Base-by-base conservation (phyloP, 2,797 vertebrate genomes). In the Pteropus rufus region DNA sequence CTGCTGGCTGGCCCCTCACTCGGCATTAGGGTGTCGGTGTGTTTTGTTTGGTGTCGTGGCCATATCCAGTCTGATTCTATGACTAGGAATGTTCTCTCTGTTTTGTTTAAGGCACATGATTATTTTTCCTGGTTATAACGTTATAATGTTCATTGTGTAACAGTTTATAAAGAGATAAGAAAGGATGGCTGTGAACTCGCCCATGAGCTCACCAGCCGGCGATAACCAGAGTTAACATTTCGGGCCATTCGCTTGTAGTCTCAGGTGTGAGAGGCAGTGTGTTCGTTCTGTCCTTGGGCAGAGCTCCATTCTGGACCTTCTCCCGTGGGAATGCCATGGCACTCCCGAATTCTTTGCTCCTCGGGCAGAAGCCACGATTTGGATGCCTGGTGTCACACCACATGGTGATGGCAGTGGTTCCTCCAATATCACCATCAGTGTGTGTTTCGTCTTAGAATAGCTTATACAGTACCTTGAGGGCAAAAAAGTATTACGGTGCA, bases 81-180 rank as follows among this genome's bases (percentile, higher is more conserved):
- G 58, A 86, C 39, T 26, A 70, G 15, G 26, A 54, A 73, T 46
- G 54, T 26, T 36, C 4, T 75, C 36, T 44, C 41, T 44, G 9
- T 67, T 49, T 73, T 56, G 29, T 49, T 67, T 18, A 70, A 72
- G 29, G 58, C n/a, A 58, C 5, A 1, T 64, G 36, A 24, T 70
- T 77, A 14, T 81, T 77, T 70, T 85, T 91, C 10, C 46, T 62
- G 34, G 44, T 92, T 62, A 56, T 83, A 70, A 70, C 79, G 21
- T 80, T 58, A 56, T 70, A 60, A 36, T 93, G 9, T 64, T 93
- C 18, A 67, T 49, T 70, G 44, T 41, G 6, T 79, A 39, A 36
- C 16, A 58, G 72, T 80, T 92, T 82, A 62, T 34, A 83, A 92
- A 90, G 56, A 87, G 36, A 34, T 82, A 26, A n/a, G 31, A 91